Evolutionary conservation across 2,113 vertebrate species (phyloP), one percentile per base, ranked within the genome.

Genomic region (Vulpes lagopus): DNA sequence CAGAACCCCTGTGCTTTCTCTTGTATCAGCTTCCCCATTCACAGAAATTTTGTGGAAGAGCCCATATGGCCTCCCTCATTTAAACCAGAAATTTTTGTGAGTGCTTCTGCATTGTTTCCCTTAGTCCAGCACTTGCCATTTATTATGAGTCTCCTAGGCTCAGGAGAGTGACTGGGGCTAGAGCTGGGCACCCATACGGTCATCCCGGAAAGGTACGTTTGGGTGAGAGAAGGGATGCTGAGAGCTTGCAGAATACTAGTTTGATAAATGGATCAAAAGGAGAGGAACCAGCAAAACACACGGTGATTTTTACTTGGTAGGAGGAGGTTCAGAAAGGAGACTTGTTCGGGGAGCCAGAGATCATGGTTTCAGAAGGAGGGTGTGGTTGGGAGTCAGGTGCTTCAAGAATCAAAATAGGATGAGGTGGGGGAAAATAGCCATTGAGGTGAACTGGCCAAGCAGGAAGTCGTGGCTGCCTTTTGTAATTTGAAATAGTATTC

Each of bases 381-480:
- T 89, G 83, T 79, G 82, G 15, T 71, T 16, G 49, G 57, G 67
- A 71, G 35, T 71, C 62, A 51, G 60, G n/a, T 71, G 88, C 83
- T 79, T 51, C 14, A 17, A 51, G 67, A 87, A 92, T 86, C 67
- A 30, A 73, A 87, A 64, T 49, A 38, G 32, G 80, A 62, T 89
- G 86, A 69, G 32, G 55, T 67, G 1, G 43, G 43, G 43, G 74
- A 38, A 38, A 38, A 49, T 22, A 60, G 38, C 22, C 35, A 11
- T 7, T 43, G 74, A 69, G 12, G 49, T 38, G 12, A 35, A 38
- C 94, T 43, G 59, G 57, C 38, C 60, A 65, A 59, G 49, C 83
- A 74, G 79, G 84, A 86, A 49, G 55, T 57, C 32, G 49, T 1
- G 49, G 38, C 55, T 12, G 35, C 59, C 27, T 65, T 94, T 60